A percentile compares a stretch with the other conserved stretches of the same genome.
Conservation (phyloP, 2,797 vertebrate genomes). For the Furcifer pardalis region DNA sequence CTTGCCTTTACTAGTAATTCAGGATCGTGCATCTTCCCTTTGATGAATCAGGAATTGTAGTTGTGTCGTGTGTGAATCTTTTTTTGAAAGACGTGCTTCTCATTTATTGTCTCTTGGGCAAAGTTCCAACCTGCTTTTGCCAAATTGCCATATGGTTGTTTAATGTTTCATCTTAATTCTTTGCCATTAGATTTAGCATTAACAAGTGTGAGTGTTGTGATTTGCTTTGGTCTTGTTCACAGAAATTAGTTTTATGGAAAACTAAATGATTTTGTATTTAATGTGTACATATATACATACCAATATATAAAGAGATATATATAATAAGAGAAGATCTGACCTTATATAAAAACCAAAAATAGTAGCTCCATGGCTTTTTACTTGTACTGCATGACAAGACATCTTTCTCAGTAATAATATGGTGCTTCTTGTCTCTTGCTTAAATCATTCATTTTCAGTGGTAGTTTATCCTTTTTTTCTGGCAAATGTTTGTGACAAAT, state of each 20-base stretch:
- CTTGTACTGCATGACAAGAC: constrained; percentile 34
- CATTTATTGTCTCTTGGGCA: neutral
- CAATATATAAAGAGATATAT: neutral
- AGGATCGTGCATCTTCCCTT: constrained; percentile 21
- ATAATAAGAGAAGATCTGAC: constrained; percentile 36
- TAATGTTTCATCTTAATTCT: constrained; percentile 19
- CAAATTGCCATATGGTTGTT: constrained; percentile 17
- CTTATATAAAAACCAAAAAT: constrained; percentile 63
- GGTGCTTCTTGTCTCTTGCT: constrained; percentile 56
- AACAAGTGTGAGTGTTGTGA: constrained; percentile 47
- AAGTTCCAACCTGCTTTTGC: constrained; percentile 3
- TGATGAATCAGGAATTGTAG: neutral
- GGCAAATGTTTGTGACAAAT: constrained; percentile 43
- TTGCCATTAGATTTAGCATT: constrained; percentile 43
- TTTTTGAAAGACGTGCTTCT: constrained; percentile 42
- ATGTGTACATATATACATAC: constrained; percentile 30
- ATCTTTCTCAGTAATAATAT: constrained; percentile 31
- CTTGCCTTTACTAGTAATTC: constrained; percentile 15
- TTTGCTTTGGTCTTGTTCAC: constrained; percentile 40
- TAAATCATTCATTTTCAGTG: constrained; percentile 45
- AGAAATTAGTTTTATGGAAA: constrained; percentile 40
- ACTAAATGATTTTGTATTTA: constrained; percentile 47
- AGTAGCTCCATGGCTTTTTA: constrained; percentile 38
- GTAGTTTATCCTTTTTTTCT: constrained; percentile 47
- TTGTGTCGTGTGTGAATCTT: neutral